These are phyloP conservation scores for Percina caprodes DNA, from an alignment of 2,113 vertebrate species.

Conservation along the genomic window DNA sequence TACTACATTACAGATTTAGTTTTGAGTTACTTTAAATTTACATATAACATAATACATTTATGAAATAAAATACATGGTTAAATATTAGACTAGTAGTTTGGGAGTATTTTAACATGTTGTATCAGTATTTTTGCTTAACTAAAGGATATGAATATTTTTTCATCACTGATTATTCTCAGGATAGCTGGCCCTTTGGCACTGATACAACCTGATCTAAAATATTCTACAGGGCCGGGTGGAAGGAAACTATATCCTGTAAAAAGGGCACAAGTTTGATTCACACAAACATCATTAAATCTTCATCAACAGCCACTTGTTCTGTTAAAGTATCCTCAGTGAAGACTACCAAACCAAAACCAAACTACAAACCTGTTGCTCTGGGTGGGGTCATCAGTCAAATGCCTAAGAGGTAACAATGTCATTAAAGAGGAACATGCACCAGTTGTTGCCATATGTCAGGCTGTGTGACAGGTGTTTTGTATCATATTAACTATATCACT, in stretches of 20 bases:
- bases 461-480: neutral
- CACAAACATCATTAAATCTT: neutral
- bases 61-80: neutral
- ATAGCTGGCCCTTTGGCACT: neutral
- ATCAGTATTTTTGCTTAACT: no score
- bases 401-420: neutral
- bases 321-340: neutral
- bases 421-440: neutral
- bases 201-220: no score
- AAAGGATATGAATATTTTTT: no score
- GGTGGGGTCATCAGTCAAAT: neutral
- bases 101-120: neutral
- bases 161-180: neutral
- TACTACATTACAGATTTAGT: no score
- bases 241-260: no score
- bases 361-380: neutral
- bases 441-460: neutral
- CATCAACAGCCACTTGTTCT: neutral
- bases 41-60: neutral
- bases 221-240: no score
- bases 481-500: neutral
- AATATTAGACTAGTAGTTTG: neutral
- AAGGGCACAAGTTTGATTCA: neutral
- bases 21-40: neutral
- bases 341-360: neutral